Percentiles rank a stretch among this genome's conserved stretches.
phyloP scores from a whole-genome alignment of 2,113 vertebrate species.

The Myrmecophaga tridactyla region DNA sequence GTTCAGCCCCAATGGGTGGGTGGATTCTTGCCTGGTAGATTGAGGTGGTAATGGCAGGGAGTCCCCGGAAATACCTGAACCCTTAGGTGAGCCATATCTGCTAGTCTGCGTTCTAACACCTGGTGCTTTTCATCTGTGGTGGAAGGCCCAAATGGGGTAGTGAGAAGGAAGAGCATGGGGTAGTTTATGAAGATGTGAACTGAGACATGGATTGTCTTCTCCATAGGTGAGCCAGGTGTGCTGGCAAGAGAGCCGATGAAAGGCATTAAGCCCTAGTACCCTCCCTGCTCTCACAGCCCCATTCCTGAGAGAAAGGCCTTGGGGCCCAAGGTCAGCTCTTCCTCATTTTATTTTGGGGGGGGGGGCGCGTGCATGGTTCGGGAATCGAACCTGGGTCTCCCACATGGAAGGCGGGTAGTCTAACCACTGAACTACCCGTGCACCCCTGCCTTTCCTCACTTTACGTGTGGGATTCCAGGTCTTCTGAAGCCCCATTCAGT shows the following conservation, averaged over 20 bases:
- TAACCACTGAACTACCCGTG: too few species aligned
- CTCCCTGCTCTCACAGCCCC: too few species aligned
- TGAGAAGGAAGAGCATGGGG: too few species aligned
- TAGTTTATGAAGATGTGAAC: too few species aligned
- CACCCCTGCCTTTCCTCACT: background rate
- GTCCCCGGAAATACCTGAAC: background rate
- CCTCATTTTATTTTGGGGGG: background rate
- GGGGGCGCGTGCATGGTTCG: too few species aligned
- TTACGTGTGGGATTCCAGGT: background rate
- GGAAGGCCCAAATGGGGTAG: background rate
- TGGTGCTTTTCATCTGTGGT: background rate
- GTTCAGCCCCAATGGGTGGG: background rate
- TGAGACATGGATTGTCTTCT: too few species aligned
- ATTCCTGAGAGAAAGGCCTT: too few species aligned
- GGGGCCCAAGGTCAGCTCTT: background rate
- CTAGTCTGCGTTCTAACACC: background rate
- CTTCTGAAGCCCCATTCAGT: background rate
- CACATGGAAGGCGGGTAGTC: too few species aligned
- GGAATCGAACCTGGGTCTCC: too few species aligned
- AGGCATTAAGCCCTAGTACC: too few species aligned
- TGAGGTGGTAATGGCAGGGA: background rate
- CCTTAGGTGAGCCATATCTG: background rate
- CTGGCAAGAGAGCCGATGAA: too few species aligned
- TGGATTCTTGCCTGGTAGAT: background rate
- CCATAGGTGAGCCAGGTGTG: too few species aligned